Evolutionary conservation across 2,113 vertebrate genomes (phyloP).

Genomic region (Misgurnus anguillicaudatus): DNA sequence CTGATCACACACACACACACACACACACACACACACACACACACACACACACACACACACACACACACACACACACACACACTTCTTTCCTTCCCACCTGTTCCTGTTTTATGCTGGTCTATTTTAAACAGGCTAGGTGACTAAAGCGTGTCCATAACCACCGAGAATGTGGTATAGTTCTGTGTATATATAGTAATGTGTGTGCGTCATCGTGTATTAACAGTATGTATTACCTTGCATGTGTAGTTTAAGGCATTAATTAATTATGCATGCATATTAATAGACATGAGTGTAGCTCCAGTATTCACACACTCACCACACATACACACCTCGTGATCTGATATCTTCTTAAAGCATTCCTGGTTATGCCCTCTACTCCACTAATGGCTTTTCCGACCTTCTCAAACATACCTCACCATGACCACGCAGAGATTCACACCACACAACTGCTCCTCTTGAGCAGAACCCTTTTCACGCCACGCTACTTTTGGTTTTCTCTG

Average conservation of each 20-base stretch:
- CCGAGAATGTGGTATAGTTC: not conserved
- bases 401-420: slow-evolving; percentile 59
- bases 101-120: slow-evolving; percentile 56
- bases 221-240: slow-evolving; percentile 43
- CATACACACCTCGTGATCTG: slow-evolving; percentile 55
- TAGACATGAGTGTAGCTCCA: slow-evolving; percentile 53
- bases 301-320: slow-evolving; percentile 8
- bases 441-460: slow-evolving; percentile 12
- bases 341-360: slow-evolving; percentile 69
- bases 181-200: not conserved
- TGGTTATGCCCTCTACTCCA: slow-evolving; percentile 66
- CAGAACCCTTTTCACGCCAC: not conserved
- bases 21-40: slow-evolving; percentile 17
- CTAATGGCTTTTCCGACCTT: slow-evolving; percentile 64
- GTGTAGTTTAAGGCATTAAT: slow-evolving; percentile 22
- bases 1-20: not conserved
- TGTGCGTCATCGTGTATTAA: slow-evolving; percentile 11
- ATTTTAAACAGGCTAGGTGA: slow-evolving; percentile 45
- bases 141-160: slow-evolving; percentile 1
- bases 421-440: slow-evolving; percentile 46
- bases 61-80: too few species aligned
- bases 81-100: slow-evolving; percentile 48
- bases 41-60: not conserved
- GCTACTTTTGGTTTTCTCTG: not conserved
- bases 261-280: slow-evolving; percentile 56